Base-by-base conservation (phyloP, 2,113 vertebrate genomes). In the Elephas maximus region DNA sequence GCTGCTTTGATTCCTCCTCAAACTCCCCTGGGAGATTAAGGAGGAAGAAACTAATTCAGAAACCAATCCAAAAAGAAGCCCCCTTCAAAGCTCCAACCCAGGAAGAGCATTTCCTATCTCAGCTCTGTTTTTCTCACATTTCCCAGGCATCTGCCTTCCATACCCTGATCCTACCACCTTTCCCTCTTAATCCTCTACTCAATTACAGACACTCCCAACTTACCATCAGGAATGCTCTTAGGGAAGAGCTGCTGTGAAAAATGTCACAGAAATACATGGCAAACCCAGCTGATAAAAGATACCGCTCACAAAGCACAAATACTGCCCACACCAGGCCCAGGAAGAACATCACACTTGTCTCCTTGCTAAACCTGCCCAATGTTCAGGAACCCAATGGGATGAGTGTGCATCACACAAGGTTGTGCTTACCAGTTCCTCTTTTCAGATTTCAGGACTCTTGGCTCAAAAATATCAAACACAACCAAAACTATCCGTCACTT, bases 1-100 rank as follows among this genome's bases (percentile, higher is more conserved):
- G 99, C 98, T 99, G 99, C 97, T 99, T 99, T 0, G 99, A 99
- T 93, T 99, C 99, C 91, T 99, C 99, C 97, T 99, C 99, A 91
- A 99, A 99, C 73, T 99, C 99, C 96, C 99, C 99, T 99, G 71
- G 8, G 73, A 87, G 45, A 83, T n/a, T 6, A n/a, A 65, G 10
- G 44, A 94, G 53, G 57, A 92, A 79, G 28, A 44, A 62, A 80
- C 28, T 62, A 77, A 94, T 77, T 95, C 84, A 87, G 79, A 95
- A 74, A 79, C 45, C 1, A 63, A 60, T 33, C 45, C 44, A 89
- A 2, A 73, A 91, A 83, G 84, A 53, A 60, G 81, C 67, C 74
- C 80, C 78, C 26, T 20, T 57, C 71, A 45, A 45, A 73, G 28
- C 10, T 33, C 63, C 14, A 57, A 63, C n/a, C 24, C 24, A 33